Conservation (phyloP, 2,797 vertebrate species). For the Falco biarmicus region DNA sequence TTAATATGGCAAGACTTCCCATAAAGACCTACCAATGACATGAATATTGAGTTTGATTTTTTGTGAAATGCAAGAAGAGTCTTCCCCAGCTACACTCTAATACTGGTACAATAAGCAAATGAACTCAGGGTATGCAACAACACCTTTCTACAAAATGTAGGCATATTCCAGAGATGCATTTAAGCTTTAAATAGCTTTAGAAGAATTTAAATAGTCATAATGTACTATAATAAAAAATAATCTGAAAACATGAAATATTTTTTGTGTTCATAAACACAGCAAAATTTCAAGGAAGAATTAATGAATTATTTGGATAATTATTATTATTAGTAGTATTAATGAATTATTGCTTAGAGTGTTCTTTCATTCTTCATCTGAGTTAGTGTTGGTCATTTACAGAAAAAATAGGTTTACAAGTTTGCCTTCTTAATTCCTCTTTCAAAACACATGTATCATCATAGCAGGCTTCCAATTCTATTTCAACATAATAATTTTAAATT, state of each 20-base stretch:
- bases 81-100: not conserved
- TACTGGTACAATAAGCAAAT: not conserved
- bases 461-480: not conserved
- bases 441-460: not conserved
- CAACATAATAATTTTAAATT: not conserved
- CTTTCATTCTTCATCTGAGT: not conserved
- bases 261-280: not conserved
- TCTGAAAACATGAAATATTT: not conserved
- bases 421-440: not conserved
- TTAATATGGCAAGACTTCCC: not conserved
- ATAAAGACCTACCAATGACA: not conserved
- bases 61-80: not conserved
- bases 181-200: not conserved
- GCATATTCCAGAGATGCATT: not conserved
- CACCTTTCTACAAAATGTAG: not conserved
- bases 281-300: not conserved
- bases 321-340: not conserved
- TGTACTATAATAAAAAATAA: not conserved
- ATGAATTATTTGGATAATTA: not conserved
- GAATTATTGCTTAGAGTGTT: not conserved
- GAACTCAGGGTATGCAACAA: not conserved
- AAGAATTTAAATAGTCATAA: not conserved
- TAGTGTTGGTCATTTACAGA: not conserved
- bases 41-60: not conserved
- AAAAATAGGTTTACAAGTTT: not conserved